phyloP scores from a whole-genome alignment of 2,797 vertebrate genomes.

The Gymnopithys bicolor region DNA sequence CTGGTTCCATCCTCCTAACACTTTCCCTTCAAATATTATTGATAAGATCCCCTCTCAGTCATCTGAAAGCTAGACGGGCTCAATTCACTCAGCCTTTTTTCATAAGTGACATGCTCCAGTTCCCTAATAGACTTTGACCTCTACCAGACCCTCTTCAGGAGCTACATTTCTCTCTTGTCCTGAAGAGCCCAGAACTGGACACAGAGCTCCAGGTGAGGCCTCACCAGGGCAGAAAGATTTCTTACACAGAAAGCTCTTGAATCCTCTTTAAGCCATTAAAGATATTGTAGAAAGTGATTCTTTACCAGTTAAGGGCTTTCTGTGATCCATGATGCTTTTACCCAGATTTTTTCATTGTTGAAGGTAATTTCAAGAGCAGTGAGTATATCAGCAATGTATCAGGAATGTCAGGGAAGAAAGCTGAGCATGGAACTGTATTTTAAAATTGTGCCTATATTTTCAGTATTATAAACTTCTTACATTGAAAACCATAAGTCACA shows the following conservation, averaged over 20 bases:
- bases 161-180: not conserved
- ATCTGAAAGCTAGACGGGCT: not conserved
- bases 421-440: not conserved
- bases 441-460: not conserved
- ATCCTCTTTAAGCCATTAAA: not conserved
- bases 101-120: not conserved
- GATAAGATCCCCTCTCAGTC: not conserved
- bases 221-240: not conserved
- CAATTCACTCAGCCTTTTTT: not conserved
- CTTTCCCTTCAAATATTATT: not conserved
- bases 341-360: not conserved
- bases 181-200: not conserved
- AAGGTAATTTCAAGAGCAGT: not conserved
- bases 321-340: not conserved
- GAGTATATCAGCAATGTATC: not conserved
- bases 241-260: not conserved
- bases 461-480: not conserved
- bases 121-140: not conserved
- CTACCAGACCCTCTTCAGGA: rapidly evolving
- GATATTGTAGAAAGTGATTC: not conserved
- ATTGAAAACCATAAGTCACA: not conserved
- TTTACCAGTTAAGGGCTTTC: not conserved
- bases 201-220: not conserved
- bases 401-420: not conserved
- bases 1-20: not conserved